These are phyloP conservation scores for Drosophila ochracea DNA, from an alignment of 2,888 invertebrate genomes.

Conservation along the genomic window DNA sequence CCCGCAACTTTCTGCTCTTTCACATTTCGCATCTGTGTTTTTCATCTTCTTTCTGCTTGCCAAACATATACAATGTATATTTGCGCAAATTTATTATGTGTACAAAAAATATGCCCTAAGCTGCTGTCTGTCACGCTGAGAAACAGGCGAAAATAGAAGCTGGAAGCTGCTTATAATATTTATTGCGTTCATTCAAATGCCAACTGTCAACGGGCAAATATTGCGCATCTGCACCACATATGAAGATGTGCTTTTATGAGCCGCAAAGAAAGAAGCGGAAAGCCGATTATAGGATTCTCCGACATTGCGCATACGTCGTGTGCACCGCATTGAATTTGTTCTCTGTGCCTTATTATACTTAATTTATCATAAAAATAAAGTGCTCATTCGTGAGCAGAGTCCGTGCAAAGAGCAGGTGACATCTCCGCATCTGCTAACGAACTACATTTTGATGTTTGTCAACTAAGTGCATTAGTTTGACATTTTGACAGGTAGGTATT, in stretches of 20 bases:
- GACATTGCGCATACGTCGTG: conserved; percentile 58
- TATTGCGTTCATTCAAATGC: conserved; percentile 74
- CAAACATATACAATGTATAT: neutral
- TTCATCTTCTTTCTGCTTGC: neutral
- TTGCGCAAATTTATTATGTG: neutral
- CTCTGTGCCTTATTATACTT: conserved; percentile 44
- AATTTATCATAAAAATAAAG: conserved; percentile 74
- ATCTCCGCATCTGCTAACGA: conserved; percentile 8
- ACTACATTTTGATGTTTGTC: conserved; percentile 30
- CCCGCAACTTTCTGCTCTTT: neutral
- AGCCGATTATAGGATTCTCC: conserved; percentile 53
- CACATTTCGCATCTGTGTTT: neutral
- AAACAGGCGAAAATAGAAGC: conserved; percentile 19
- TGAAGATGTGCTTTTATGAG: conserved; percentile 50
- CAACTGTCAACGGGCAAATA: conserved; percentile 71
- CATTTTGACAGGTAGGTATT: conserved; percentile 5
- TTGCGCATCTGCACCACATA: conserved; percentile 53
- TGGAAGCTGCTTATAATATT: conserved; percentile 70
- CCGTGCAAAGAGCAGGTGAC: conserved; percentile 41
- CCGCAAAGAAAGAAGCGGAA: conserved; percentile 28
- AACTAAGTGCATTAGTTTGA: conserved; percentile 20
- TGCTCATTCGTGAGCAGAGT: conserved; percentile 49
- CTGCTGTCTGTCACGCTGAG: conserved; percentile 48
- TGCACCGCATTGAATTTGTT: conserved; percentile 14
- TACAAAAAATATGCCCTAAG: conserved; percentile 45